Evolutionary conservation across 2,797 vertebrate genomes (phyloP).

Genomic region (Arnoldichthys spilopterus): DNA sequence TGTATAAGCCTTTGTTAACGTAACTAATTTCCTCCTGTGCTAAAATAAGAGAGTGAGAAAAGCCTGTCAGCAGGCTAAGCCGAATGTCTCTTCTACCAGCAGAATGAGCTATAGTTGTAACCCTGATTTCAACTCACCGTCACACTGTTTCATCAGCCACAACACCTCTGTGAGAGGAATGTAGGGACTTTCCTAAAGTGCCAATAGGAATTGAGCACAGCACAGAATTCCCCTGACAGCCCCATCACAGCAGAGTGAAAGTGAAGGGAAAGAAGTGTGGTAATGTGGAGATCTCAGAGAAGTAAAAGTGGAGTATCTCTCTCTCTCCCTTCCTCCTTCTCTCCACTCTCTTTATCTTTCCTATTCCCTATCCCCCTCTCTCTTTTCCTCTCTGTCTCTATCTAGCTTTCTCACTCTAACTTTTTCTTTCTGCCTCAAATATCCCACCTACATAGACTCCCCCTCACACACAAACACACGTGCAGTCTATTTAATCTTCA

Average conservation of each 20-base stretch:
- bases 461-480: not conserved
- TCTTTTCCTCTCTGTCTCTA: not conserved
- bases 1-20: not conserved
- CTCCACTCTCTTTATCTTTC: not conserved
- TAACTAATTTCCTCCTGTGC: not conserved
- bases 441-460: not conserved
- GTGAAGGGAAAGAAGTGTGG: constrained; percentile 27
- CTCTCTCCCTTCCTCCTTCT: not conserved
- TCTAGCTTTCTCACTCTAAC: not conserved
- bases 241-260: constrained; percentile 19
- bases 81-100: not conserved
- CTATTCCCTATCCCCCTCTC: not conserved
- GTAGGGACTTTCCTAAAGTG: constrained; percentile 36
- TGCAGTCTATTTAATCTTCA: not conserved
- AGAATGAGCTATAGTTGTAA: not conserved
- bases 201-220: constrained; percentile 31
- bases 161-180: constrained; percentile 27
- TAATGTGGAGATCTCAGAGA: not conserved
- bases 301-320: not conserved
- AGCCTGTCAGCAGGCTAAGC: not conserved
- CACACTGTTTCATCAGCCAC: constrained; percentile 52
- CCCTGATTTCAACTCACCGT: constrained; percentile 35
- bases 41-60: not conserved
- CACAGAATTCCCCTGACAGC: constrained; percentile 37
- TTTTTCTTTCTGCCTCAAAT: not conserved